phyloP scores from a whole-genome alignment of 2,797 vertebrate species.

The Crenuchus spilurus region DNA sequence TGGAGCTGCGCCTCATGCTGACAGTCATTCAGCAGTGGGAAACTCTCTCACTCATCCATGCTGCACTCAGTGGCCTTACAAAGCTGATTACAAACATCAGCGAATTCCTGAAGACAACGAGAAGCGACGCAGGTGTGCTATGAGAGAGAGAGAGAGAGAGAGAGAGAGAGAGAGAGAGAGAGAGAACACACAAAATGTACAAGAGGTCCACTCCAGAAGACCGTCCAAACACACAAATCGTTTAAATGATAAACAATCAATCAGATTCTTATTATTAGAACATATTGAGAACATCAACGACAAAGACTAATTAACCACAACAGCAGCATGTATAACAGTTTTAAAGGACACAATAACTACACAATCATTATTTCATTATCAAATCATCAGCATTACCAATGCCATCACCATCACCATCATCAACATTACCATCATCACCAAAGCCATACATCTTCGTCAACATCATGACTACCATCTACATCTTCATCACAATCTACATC shows the following conservation, averaged over 20 bases:
- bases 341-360: no score
- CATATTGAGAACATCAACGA: no score
- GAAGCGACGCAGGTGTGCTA: slow-evolving; percentile 96
- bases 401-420: background rate
- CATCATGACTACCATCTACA: background rate
- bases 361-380: no score
- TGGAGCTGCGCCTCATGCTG: slow-evolving; percentile 96
- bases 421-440: no score
- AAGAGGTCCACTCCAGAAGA: no score
- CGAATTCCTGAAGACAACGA: slow-evolving; percentile 97
- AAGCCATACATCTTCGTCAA: background rate
- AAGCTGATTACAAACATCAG: slow-evolving; percentile 99
- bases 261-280: no score
- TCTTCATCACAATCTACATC: background rate
- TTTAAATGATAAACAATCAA: no score
- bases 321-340: no score
- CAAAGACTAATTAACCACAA: background rate
- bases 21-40: slow-evolving; percentile 94
- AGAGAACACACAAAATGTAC: no score
- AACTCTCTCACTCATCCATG: slow-evolving; percentile 92
- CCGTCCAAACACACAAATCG: no score
- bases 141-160: slow-evolving; percentile 69
- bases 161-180: no score
- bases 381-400: no score
- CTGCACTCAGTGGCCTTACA: slow-evolving; percentile 96